Percentiles rank a stretch among this genome's conserved stretches.
Conservation (phyloP, 2,113 vertebrate genomes). For the Ploceus nigricollis region DNA sequence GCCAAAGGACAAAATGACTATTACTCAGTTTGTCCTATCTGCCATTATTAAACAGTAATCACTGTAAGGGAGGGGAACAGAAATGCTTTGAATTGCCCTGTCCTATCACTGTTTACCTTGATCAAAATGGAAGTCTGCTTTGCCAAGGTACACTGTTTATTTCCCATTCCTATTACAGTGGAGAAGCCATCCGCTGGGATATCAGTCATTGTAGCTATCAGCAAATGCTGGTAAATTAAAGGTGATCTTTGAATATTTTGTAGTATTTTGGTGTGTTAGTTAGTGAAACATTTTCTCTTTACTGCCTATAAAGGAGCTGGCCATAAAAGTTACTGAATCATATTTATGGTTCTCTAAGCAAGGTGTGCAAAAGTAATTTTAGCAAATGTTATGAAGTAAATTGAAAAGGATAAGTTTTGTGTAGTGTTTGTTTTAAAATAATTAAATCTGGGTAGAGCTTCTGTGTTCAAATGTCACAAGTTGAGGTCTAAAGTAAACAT, state of each 20-base stretch:
- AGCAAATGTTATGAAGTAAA: neutral
- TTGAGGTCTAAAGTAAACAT: neutral
- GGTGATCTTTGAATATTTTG: neutral
- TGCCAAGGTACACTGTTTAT: neutral
- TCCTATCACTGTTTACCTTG: neutral
- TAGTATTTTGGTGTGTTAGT: neutral
- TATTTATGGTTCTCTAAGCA: neutral
- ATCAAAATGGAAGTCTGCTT: neutral
- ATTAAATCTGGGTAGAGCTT: neutral
- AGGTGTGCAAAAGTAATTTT: neutral
- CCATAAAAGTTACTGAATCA: neutral
- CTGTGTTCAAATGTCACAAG: neutral
- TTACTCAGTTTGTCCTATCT: neutral
- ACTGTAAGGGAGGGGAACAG: neutral
- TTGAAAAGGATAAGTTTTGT: neutral
- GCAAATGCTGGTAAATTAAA: neutral
- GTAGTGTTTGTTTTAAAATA: slow-evolving; percentile 23
- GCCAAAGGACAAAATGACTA: neutral
- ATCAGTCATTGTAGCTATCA: neutral
- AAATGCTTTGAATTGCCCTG: neutral
- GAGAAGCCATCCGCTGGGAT: neutral
- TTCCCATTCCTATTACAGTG: neutral
- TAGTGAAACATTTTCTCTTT: neutral
- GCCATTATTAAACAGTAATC: neutral
- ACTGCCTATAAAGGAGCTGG: neutral